A percentile compares a stretch with the other conserved stretches of the same genome.
Conservation (phyloP, 2,797 vertebrate species). For the Poecile montanus region DNA sequence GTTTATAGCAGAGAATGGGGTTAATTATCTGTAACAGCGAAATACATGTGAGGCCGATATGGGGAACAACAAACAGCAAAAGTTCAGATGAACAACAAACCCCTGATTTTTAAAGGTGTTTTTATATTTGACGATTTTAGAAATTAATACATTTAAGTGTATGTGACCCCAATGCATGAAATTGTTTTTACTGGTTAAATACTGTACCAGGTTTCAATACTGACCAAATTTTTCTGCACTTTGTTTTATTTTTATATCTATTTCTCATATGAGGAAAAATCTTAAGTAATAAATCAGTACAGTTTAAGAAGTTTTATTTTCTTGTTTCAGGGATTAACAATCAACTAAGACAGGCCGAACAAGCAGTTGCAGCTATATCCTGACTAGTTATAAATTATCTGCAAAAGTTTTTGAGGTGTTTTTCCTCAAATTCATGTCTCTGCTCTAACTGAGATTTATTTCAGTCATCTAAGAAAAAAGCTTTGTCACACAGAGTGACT, state of each 20-base stretch:
- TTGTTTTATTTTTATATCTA: background rate
- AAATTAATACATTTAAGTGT: background rate
- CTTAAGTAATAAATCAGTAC: background rate
- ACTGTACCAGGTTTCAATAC: background rate
- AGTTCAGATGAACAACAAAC: background rate
- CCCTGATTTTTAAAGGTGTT: background rate
- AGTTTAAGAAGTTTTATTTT: background rate
- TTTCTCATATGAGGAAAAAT: slow-evolving; percentile 1
- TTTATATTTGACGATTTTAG: background rate
- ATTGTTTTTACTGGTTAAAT: background rate
- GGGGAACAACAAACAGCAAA: background rate
- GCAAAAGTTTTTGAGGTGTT: slow-evolving; percentile 11
- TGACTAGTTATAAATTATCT: background rate
- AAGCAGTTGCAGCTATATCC: background rate
- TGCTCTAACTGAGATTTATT: slow-evolving; percentile 2
- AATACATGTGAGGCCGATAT: background rate
- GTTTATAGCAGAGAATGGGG: background rate
- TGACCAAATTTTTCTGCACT: background rate
- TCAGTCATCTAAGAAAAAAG: slow-evolving; percentile 18
- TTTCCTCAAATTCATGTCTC: slow-evolving; percentile 3
- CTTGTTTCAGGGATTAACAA: background rate
- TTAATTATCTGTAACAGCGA: background rate
- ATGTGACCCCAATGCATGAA: background rate
- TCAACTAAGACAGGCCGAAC: background rate
- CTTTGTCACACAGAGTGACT: background rate